Evolutionary conservation across 2,797 vertebrate species (phyloP).

Genomic region (Apogon talboti): DNA sequence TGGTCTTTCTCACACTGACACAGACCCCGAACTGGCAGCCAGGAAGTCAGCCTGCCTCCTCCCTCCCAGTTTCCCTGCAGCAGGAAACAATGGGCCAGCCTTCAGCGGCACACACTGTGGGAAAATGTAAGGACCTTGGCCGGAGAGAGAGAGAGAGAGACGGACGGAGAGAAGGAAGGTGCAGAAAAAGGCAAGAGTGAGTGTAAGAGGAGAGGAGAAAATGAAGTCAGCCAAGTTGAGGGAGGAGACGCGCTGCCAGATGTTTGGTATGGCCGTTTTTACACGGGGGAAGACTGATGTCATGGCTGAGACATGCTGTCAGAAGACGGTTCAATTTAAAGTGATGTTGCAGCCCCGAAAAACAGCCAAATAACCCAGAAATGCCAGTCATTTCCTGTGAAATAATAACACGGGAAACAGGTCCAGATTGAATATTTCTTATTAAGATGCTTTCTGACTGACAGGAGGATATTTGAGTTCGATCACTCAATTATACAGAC

Average conservation of each 20-base stretch:
- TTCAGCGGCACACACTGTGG: conserved; percentile 62
- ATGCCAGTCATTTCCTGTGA: conserved; percentile 24
- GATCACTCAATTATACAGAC: conserved; percentile 8
- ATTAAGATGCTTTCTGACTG: conserved; percentile 13
- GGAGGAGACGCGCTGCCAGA: conserved; percentile 60
- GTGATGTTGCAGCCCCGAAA: conserved; percentile 18
- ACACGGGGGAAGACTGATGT: conserved; percentile 53
- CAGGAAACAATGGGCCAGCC: conserved; percentile 72
- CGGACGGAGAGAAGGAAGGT: too few species aligned
- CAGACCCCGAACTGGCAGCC: conserved; percentile 52
- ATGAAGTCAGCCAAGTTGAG: conserved; percentile 56
- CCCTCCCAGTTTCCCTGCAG: conserved; percentile 51
- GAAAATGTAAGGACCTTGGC: conserved; percentile 67
- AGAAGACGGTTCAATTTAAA: conserved; percentile 29
- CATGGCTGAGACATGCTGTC: conserved; percentile 50
- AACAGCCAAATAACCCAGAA: conserved; percentile 19
- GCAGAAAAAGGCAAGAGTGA: conserved; percentile 12
- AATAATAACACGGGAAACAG: conserved; percentile 29
- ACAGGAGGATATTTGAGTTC: conserved; percentile 13
- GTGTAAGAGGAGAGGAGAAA: conserved; percentile 37
- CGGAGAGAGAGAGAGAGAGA: conserved; percentile 38
- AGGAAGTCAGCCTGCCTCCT: conserved; percentile 72
- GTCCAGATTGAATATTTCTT: conserved; percentile 12
- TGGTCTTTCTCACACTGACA: conserved; percentile 63
- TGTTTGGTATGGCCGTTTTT: conserved; percentile 55